Conservation (phyloP, 2,888 invertebrate species). For the Xestobium rufovillosum region DNA sequence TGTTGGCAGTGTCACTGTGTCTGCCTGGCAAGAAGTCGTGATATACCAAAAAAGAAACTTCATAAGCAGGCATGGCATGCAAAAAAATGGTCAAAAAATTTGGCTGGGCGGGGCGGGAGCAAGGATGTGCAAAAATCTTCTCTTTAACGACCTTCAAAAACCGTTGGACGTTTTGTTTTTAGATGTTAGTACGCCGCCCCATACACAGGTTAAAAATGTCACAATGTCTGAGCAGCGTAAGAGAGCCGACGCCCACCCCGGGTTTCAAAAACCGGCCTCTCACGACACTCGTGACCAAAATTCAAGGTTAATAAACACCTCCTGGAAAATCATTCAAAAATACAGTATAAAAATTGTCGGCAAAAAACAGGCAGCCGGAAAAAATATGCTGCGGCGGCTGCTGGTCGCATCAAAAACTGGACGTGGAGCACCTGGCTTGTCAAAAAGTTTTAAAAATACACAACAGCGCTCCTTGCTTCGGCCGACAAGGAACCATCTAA, state of each 20-base stretch:
- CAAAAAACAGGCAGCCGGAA: conserved; percentile 29
- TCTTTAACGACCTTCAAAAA: conserved; percentile 66
- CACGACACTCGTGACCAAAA: conserved; percentile 43
- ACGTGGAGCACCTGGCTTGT: conserved; percentile 25
- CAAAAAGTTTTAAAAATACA: conserved; percentile 36
- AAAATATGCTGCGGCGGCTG: too few species aligned
- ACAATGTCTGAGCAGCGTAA: conserved; percentile 54
- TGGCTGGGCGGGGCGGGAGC: conserved; percentile 54
- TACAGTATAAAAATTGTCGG: conserved; percentile 30
- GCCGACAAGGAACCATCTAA: too few species aligned
- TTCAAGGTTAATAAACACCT: conserved; percentile 32
- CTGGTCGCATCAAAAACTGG: conserved; percentile 17
- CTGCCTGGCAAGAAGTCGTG: too few species aligned
- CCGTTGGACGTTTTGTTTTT: conserved; percentile 48
- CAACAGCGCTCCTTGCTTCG: conserved; percentile 44
- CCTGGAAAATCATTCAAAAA: conserved; percentile 38
- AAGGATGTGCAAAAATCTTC: conserved; percentile 58
- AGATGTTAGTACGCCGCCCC: conserved; percentile 66
- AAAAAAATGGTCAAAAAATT: conserved; percentile 44
- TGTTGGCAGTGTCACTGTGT: too few species aligned
- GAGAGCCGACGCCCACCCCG: conserved; percentile 40
- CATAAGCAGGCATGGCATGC: conserved; percentile 67
- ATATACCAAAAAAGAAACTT: conserved; percentile 53
- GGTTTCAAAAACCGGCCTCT: conserved; percentile 43
- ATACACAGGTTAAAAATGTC: conserved; percentile 84